phyloP scores from a whole-genome alignment of 2,888 invertebrate genomes.

The Marasmarcha lunaedactyla region DNA sequence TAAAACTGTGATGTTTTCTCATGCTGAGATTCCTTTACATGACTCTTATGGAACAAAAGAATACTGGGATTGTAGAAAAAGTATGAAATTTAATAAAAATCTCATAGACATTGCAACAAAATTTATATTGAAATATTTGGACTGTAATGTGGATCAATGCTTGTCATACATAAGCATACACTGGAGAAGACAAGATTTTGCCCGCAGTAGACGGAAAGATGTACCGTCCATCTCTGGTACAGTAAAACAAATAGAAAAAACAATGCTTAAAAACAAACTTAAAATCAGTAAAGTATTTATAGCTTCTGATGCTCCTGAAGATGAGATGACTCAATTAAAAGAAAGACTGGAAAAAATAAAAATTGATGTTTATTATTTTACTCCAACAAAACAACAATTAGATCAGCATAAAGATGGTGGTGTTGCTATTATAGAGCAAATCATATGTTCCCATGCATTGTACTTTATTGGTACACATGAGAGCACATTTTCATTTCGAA shows the following conservation, averaged over 20 bases:
- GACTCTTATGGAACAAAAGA: slow-evolving; percentile 84
- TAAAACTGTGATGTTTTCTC: slow-evolving; percentile 76
- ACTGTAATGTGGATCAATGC: slow-evolving; percentile 43
- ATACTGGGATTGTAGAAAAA: slow-evolving; percentile 90
- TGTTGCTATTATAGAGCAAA: slow-evolving; percentile 93
- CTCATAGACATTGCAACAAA: slow-evolving; percentile 76
- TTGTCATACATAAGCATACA: slow-evolving; percentile 87
- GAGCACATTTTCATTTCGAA: slow-evolving; percentile 96
- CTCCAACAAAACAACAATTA: slow-evolving; percentile 56
- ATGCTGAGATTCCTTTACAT: slow-evolving; percentile 90
- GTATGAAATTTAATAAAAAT: slow-evolving; percentile 87
- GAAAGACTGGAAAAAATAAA: slow-evolving; percentile 38
- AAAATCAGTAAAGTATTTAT: slow-evolving; percentile 74
- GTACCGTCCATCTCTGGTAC: slow-evolving; percentile 84
- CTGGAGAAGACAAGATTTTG: slow-evolving; percentile 90
- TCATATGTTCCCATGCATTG: slow-evolving; percentile 89
- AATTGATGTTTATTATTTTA: slow-evolving; percentile 35
- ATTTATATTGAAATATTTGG: slow-evolving; percentile 54
- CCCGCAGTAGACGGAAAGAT: slow-evolving; percentile 76
- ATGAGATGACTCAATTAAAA: slow-evolving; percentile 63
- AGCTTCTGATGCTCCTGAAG: slow-evolving; percentile 83
- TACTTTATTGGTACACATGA: slow-evolving; percentile 93
- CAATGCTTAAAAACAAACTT: slow-evolving; percentile 62
- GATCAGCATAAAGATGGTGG: slow-evolving; percentile 82
- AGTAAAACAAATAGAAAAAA: slow-evolving; percentile 77